Base-by-base conservation (phyloP, 2,888 invertebrate genomes). In the Baccha elongata region DNA sequence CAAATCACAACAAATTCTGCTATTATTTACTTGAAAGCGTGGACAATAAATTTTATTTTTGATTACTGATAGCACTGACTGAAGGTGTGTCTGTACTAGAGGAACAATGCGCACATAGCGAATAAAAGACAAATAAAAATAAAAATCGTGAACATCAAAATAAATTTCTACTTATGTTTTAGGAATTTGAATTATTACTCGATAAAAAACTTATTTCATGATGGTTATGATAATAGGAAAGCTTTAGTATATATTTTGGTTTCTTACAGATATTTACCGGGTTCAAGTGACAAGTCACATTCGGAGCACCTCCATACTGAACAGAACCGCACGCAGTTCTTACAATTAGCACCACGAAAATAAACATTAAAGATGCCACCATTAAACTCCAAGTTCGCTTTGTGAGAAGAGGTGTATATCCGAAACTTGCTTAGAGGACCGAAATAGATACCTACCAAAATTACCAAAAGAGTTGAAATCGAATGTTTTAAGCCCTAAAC, bases 141-240 rank as follows among this genome's bases (percentile, higher is more conserved):
- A n/a, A n/a, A n/a, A n/a, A n/a, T n/a, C n/a, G n/a, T n/a, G n/a
- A n/a, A n/a, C n/a, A n/a, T n/a, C n/a, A n/a, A n/a, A n/a, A n/a
- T n/a, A n/a, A n/a, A n/a, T n/a, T n/a, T n/a, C n/a, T n/a, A n/a
- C n/a, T n/a, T n/a, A n/a, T n/a, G n/a, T n/a, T n/a, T n/a, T n/a
- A n/a, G n/a, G n/a, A n/a, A n/a, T n/a, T n/a, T n/a, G n/a, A n/a
- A n/a, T n/a, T n/a, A n/a, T n/a, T n/a, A n/a, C n/a, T n/a, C 48
- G 11, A 15, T 75, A 10, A 80, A 58, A 29, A 72, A 80, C 68
- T 37, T 78, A 52, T 17, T 15, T 37, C 23, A 29, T 32, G 44
- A 44, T 44, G 60, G 60, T 62, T 8, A 35, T 35, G 35, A 35
- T 35, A 35, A 35, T 8, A 35, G n/a, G 3, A 35, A 35, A 35